Evolutionary conservation across 2,797 vertebrate genomes (phyloP).

Genomic region (Myoxocephalus aenaeus): DNA sequence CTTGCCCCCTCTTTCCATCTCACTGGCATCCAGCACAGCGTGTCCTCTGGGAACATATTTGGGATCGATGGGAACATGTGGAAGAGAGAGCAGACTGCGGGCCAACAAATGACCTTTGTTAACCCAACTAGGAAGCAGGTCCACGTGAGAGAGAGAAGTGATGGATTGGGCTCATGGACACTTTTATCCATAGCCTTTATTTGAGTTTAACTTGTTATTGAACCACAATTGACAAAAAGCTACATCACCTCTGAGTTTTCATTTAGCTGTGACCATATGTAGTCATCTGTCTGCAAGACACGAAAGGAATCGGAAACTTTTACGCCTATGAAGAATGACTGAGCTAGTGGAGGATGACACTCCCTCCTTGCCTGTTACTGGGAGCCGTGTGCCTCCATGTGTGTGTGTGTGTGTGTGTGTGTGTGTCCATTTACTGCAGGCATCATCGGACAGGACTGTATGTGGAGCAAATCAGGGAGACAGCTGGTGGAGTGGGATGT

Average conservation of each 20-base stretch:
- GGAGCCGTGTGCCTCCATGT: constrained; percentile 29
- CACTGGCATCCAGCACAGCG: constrained; percentile 23
- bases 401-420: constrained; percentile 14
- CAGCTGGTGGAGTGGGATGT: constrained; percentile 78
- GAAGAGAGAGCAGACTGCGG: constrained; percentile 22
- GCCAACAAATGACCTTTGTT: constrained; percentile 42
- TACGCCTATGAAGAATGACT: constrained; percentile 69
- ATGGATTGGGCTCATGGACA: not conserved
- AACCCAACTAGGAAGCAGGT: constrained; percentile 28
- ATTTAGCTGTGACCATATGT: constrained; percentile 72
- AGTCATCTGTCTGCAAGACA: constrained; percentile 72
- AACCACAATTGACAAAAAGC: constrained; percentile 1
- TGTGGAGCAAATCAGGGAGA: constrained; percentile 60
- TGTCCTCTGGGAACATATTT: constrained; percentile 45
- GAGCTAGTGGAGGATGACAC: constrained; percentile 69
- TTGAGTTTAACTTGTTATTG: not conserved
- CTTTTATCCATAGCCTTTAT: not conserved
- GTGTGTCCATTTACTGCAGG: constrained; percentile 61
- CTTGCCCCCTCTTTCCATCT: constrained; percentile 36
- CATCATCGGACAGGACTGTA: constrained; percentile 54
- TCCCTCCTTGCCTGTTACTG: constrained; percentile 63
- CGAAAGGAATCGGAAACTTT: constrained; percentile 76
- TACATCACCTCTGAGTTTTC: constrained; percentile 35
- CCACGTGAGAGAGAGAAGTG: not conserved
- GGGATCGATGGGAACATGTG: constrained; percentile 54